Evolutionary conservation across 2,888 invertebrate genomes (phyloP).

Genomic region (Agrenia bidenticulata): DNA sequence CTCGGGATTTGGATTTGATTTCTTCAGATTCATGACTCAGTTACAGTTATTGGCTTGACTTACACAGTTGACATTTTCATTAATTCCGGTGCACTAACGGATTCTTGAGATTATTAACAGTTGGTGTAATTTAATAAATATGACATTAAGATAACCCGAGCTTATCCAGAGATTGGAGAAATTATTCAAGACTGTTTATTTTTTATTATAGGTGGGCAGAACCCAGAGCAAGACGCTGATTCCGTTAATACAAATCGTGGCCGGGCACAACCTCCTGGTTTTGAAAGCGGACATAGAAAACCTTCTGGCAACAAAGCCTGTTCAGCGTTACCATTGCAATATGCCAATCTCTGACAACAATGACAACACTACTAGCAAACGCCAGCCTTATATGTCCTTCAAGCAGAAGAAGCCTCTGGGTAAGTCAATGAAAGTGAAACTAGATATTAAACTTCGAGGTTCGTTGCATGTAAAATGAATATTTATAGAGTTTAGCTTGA

Average conservation of each 20-base stretch:
- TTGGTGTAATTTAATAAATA: too few species aligned
- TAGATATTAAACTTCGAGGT: background rate
- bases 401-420: conserved; percentile 50
- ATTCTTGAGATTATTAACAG: too few species aligned
- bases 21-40: too few species aligned
- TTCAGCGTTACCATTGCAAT: background rate
- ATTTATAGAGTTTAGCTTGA: too few species aligned
- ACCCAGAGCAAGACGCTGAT: conserved; percentile 28
- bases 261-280: conserved; percentile 41
- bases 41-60: background rate
- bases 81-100: too few species aligned
- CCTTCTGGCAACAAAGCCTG: conserved; percentile 21
- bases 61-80: too few species aligned
- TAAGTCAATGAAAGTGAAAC: conserved; percentile 18
- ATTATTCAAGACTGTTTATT: too few species aligned
- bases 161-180: too few species aligned
- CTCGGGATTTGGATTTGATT: too few species aligned
- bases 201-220: background rate
- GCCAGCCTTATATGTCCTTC: conserved; percentile 42
- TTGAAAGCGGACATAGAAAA: conserved; percentile 20
- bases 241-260: conserved; percentile 41
- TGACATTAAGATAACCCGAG: too few species aligned
- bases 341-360: conserved; percentile 46
- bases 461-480: too few species aligned
- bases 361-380: conserved; percentile 38